Base-by-base conservation (phyloP, 92 coral and sea anemone genomes). In the Porites rus region DNA sequence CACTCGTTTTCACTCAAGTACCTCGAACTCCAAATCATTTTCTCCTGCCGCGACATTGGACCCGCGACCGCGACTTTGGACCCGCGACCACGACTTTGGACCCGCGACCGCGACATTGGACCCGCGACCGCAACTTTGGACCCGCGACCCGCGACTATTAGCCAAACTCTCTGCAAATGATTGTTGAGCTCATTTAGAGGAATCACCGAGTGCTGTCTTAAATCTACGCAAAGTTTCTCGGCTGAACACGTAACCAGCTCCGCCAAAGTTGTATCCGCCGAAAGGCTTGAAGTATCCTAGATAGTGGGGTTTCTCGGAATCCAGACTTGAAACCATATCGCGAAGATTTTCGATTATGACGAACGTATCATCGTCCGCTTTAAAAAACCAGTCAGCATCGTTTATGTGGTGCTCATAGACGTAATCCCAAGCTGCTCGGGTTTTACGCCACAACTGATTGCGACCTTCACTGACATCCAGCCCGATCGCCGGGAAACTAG, bases 221-320 rank as follows among this genome's bases (percentile, higher is more conserved):
- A 97, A 97, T 69, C 94, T 89, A 59, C 94, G 92, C 13, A 97
- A 72, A 1, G 98, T 87, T 79, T 95, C 97, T 56, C 90, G 90
- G 72, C 99, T 97, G 56, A 97, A 97, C 21, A 97, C 95, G 54
- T 97, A 97, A 3, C 99, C 99, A 21, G 99, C 99, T 1, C 99
- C 99, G 0, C 99, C 99, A 65, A 97, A 95, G 85, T 94, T 90
- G 77, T 97, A 97, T 2, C 94, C 93, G 8, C 95, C 97, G 80
- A 85, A 93, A 10, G 96, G 87, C 71, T 97, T 97, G 61, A 95
- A 95, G 67, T 79, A 83, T 46, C 99, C 99, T 65, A 97, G 92
- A 81, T 85, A 97, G 43, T 97, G 82, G 1, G 98, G 97, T 18
- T 97, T 81, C 21, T 97, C 95, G 0, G 98, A 74, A 72, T 93